Percentiles rank a stretch among this genome's conserved stretches.
phyloP scores from a whole-genome alignment of 2,797 vertebrate genomes.

The Melanotaenia boesemani region DNA sequence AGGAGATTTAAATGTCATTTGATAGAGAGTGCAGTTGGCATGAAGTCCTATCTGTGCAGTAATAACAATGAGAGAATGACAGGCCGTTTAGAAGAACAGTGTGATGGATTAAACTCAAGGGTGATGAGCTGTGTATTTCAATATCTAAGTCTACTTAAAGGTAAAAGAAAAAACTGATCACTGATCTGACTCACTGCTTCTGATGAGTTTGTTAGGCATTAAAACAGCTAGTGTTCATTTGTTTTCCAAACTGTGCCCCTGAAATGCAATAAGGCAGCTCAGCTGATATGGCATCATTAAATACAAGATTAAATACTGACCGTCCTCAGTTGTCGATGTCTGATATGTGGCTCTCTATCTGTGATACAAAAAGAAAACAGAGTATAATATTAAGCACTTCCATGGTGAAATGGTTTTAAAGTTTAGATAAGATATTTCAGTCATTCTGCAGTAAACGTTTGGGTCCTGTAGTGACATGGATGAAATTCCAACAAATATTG shows the following conservation, averaged over 20 bases:
- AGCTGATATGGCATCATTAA: neutral
- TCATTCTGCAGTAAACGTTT: neutral
- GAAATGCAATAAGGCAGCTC: neutral
- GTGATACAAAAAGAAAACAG: slow-evolving; percentile 57
- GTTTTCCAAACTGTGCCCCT: neutral
- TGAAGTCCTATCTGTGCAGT: slow-evolving; percentile 30
- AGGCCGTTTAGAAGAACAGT: slow-evolving; percentile 41
- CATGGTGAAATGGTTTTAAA: neutral
- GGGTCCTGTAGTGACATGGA: neutral
- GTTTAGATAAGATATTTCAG: neutral
- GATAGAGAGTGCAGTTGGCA: slow-evolving; percentile 43
- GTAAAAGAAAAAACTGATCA: slow-evolving; percentile 13
- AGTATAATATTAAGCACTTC: neutral
- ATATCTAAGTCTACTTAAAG: slow-evolving; percentile 16
- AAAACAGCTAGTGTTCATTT: neutral
- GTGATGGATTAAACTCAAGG: slow-evolving; percentile 29
- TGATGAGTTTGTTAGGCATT: neutral
- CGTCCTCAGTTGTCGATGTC: slow-evolving; percentile 84
- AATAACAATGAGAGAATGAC: slow-evolving; percentile 51
- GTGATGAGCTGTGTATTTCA: slow-evolving; percentile 33
- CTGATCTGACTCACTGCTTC: neutral
- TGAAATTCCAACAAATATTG: too few species aligned
- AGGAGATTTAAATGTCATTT: slow-evolving; percentile 60
- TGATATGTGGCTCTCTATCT: slow-evolving; percentile 84
- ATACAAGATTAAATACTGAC: slow-evolving; percentile 62